These are phyloP conservation scores for Tragelaphus oryx DNA, from an alignment of 2,797 vertebrate genomes.

Conservation along the genomic window DNA sequence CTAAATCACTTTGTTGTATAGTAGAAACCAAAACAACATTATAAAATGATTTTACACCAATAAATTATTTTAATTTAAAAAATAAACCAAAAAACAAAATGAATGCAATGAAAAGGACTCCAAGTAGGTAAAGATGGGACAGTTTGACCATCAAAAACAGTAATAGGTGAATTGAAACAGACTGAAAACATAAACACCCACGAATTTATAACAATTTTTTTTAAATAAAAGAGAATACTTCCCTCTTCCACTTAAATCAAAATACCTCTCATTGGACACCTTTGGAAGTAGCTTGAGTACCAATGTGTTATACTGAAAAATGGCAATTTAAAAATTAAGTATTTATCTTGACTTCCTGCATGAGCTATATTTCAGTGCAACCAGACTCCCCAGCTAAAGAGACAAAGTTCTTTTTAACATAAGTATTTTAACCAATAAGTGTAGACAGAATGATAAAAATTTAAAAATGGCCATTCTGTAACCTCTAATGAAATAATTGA, in stretches of 20 bases:
- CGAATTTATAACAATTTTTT: background rate
- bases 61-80: background rate
- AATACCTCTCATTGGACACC: background rate
- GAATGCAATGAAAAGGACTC: background rate
- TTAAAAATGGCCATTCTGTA: background rate
- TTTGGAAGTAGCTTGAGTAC: background rate
- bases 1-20: background rate
- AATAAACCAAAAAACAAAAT: background rate
- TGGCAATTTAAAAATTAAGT: background rate
- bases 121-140: background rate
- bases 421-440: background rate
- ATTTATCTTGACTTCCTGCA: background rate
- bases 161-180: background rate
- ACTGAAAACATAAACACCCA: background rate
- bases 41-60: background rate
- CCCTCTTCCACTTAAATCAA: background rate
- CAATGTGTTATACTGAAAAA: background rate
- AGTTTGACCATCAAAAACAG: conserved; percentile 32
- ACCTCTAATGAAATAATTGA: background rate
- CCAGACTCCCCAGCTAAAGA: background rate
- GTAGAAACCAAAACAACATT: background rate
- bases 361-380: background rate
- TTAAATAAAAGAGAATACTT: background rate
- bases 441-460: background rate
- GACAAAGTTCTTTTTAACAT: conserved; percentile 20